These are phyloP conservation scores for Sebastes hubbsi DNA, from an alignment of 2,797 vertebrate species.

Conservation along the genomic window DNA sequence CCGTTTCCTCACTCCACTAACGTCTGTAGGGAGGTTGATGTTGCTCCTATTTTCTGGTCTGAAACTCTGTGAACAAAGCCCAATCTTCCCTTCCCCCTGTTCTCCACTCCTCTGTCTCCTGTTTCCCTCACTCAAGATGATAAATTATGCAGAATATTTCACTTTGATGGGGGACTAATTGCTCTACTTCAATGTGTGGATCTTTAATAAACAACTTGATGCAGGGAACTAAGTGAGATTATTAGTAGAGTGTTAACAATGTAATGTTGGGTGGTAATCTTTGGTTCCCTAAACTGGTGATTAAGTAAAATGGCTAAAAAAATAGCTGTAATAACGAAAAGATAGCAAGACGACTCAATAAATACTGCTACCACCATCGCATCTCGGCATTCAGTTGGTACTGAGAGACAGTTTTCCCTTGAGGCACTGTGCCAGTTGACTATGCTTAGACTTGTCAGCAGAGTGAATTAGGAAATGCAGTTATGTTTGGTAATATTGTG, in stretches of 20 bases:
- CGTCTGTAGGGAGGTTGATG: constrained; percentile 7
- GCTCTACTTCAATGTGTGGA: constrained; percentile 43
- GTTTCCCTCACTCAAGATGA: constrained; percentile 30
- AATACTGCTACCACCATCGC: neutral
- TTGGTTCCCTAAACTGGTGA: constrained; percentile 1
- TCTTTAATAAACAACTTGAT: constrained; percentile 40
- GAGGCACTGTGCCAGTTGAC: constrained; percentile 32
- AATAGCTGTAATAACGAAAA: constrained; percentile 13
- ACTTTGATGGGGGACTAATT: constrained; percentile 63
- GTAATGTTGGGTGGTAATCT: constrained; percentile 19
- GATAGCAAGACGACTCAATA: constrained; percentile 12
- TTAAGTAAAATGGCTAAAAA: constrained; percentile 16
- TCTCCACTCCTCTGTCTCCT: constrained; percentile 11
- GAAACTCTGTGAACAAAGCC: constrained; percentile 37
- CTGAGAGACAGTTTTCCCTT: constrained; percentile 19
- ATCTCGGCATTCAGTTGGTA: constrained; percentile 19
- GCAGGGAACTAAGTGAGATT: constrained; percentile 32
- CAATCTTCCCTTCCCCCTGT: constrained; percentile 2
- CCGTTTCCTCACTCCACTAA: neutral
- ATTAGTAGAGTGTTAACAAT: constrained; percentile 27
- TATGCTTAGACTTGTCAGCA: constrained; percentile 43
- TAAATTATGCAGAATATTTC: constrained; percentile 68
- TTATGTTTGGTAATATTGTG: constrained; percentile 57
- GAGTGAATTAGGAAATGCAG: constrained; percentile 49
- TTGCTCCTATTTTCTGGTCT: constrained; percentile 25